Evolutionary conservation across 2,797 vertebrate species (phyloP), one percentile per base, ranked within the genome.

Genomic region (Notamacropus eugenii): DNA sequence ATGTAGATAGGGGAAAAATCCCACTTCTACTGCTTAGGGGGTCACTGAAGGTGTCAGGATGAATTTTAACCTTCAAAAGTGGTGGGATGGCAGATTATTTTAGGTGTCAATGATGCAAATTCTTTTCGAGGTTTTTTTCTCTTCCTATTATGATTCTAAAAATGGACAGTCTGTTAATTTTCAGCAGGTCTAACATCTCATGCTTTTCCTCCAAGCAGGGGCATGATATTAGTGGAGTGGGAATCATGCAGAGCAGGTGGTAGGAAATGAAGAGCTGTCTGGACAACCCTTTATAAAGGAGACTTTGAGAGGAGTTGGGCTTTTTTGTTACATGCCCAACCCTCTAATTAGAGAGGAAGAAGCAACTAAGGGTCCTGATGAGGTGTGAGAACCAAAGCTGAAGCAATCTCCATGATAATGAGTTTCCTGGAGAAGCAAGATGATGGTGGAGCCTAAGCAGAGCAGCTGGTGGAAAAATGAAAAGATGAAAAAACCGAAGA

Each of bases 191-290:
- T 91, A 82, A 93, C 1, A 22, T 31, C n/a, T n/a, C 5, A n/a
- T 13, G 29, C 31, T 90, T 24, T 92, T 4, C 90, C 40, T 93
- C 50, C 92, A 94, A 91, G 67, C 1, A 57, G 5, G 90, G 16
- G 31, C 67, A 90, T 56, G 54, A 62, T 91, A 28, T n/a, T 55
- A 67, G 58, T 59, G 10, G 10, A 56, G 67, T 1, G 58, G 59
- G n/a, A 46, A 40, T 1, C 67, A 22, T 67, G 67, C 11, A 40
- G 67, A 82, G 16, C 6, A 94, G 74, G 90, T 31, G 11, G 12
- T 31, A 57, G 90, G 95, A 93, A 95, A 94, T 90, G 22, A 74
- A 92, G 12, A 96, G 34, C n/a, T 92, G 59, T 22, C 34, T 50
- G 62, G 6, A 90, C 57, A 46, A 62, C n/a, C n/a, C n/a, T 22